Evolutionary conservation across 1,140 invertebrate species (phyloP), one percentile per base, ranked within the genome.

Genomic region (Hypsibius dujardini): DNA sequence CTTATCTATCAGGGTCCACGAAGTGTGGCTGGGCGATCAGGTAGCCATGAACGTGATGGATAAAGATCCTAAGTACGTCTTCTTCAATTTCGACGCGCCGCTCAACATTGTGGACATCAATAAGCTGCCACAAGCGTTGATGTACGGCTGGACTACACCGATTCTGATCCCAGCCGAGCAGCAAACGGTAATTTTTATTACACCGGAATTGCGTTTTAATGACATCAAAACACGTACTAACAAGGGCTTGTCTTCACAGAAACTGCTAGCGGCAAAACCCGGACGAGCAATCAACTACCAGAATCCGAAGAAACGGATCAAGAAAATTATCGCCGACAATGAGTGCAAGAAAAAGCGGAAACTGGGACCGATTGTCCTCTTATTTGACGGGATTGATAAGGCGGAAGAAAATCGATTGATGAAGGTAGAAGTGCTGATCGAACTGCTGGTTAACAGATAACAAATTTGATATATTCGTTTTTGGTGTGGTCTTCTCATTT

Each of bases 341-440:
- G 62, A 67, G 45, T 67, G 62, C 42, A 67, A 67, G 42, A 67
- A 67, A 42, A 67, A 67, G 42, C 62, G 62, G 62, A 67, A 67
- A 42, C 62, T 67, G 12, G 62, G 62, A 7, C 62, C 62, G 12
- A 42, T 67, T 42, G 62, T 67, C 45, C 12, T 67, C 12, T 42
- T 67, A 42, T 67, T 67, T 42, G 62, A 67, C 42, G 62, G 62
- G 3, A 0, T 67, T 12, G 62, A 67, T 12, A 67, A 67, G 42
- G 12, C 62, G 62, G 62, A 67, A 67, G 62, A 67, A 67, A 67
- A 67, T 42, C 12, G 45, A 45, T 67, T 67, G 62, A 67, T 67
- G 45, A 67, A 67, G 62, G 62, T 67, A 67, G 45, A 12, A 67
- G 45, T 67, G 3, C 7, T 15, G 12, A 42, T 7, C 7, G 50